Evolutionary conservation across 1,140 invertebrate genomes (phyloP), one percentile per base, ranked within the genome.

Genomic region (Heliconius congener): DNA sequence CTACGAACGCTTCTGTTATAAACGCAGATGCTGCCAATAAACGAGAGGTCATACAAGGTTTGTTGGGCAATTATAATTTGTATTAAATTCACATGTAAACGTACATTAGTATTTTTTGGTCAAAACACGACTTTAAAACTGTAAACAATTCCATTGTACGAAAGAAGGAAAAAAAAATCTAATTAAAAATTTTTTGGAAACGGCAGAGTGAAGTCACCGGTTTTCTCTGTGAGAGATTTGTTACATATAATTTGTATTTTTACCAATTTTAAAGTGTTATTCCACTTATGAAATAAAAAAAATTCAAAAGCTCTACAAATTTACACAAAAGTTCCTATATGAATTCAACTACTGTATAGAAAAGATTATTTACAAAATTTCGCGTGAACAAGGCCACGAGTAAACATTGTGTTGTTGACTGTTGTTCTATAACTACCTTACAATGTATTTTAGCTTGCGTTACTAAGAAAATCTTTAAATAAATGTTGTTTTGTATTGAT

Each of bases 41-140:
- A 72, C 34, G 19, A 37, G 71, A 79, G 78, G 78, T 79, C 73
- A 55, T 60, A 8, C 73, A 74, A 79, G 46, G 73, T 79, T 74
- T n/a, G 72, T 66, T 66, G 23, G 3, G 1, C 9, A 66, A 66
- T 66, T 66, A 66, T 66, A 11, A 8, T 66, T 27, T 27, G 9
- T 27, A 66, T 66, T 57, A 57, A 57, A 23, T 18, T 19, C 8
- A n/a, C 11, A 23, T 66, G 9, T 66, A 57, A 23, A 66, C n/a
- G 11, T 23, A 5, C 16, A 66, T 11, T 13, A 27, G 8, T n/a
- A 57, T 23, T 1, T 57, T n/a, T 23, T 57, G 18, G 8, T 0
- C 19, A 57, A 57, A 57, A 57, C 18, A 52, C 6, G 18, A 0
- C 18, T 19, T 18, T 6, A 52, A 52, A 52, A 52, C 18, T 52